Evolutionary conservation across 1,140 invertebrate genomes (phyloP).

Genomic region (Leptinotarsa lineolata): DNA sequence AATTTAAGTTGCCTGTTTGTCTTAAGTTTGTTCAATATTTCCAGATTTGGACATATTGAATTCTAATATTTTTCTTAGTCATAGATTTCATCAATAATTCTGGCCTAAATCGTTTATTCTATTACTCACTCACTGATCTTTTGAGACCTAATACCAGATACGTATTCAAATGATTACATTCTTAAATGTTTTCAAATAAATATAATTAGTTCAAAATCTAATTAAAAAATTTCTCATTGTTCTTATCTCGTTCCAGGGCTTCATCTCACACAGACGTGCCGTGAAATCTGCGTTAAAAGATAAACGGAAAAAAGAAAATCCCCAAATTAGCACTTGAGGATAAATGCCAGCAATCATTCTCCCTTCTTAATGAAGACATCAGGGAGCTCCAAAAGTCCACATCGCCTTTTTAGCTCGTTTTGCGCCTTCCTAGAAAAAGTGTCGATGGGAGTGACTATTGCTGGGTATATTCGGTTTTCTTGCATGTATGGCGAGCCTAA

Average conservation of each 20-base stretch:
- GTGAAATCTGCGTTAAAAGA: background rate
- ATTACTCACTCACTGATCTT: too few species aligned
- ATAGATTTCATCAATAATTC: too few species aligned
- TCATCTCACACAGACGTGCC: background rate
- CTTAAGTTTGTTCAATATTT: too few species aligned
- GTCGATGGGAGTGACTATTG: background rate
- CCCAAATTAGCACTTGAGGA: conserved; percentile 11
- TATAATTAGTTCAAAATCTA: too few species aligned
- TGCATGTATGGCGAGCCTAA: background rate
- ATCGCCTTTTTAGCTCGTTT: background rate
- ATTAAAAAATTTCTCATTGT: background rate
- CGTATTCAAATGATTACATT: too few species aligned
- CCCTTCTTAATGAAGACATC: conserved; percentile 19
- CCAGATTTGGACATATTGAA: too few species aligned
- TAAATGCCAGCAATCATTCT: conserved; percentile 17
- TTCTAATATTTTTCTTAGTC: too few species aligned
- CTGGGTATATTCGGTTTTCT: background rate
- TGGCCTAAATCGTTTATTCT: too few species aligned
- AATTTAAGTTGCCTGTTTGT: too few species aligned
- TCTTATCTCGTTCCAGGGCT: background rate
- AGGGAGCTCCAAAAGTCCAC: conserved; percentile 1
- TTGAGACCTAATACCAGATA: too few species aligned
- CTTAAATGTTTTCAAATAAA: too few species aligned
- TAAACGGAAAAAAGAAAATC: background rate
- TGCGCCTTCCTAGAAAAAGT: background rate